Conservation (phyloP, 1,140 invertebrate species). For the Cydia strobilella region DNA sequence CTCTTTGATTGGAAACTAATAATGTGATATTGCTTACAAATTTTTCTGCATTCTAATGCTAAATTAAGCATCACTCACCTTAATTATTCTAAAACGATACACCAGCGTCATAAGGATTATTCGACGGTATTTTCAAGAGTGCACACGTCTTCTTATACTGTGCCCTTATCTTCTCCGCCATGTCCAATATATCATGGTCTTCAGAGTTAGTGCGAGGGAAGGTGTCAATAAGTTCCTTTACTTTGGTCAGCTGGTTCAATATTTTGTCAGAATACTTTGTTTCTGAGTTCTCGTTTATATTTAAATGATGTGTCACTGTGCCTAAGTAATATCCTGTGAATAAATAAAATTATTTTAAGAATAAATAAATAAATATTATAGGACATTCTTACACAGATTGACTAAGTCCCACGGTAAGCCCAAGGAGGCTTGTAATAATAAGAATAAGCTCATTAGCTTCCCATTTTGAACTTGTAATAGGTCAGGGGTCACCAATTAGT, state of each 20-base stretch:
- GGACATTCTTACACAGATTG: no score
- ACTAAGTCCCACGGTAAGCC: no score
- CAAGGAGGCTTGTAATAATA: no score
- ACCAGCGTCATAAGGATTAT: constrained; percentile 74
- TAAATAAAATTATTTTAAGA: no score
- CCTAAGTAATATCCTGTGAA: constrained; percentile 81
- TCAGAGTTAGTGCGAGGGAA: constrained; percentile 85
- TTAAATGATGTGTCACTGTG: constrained; percentile 68
- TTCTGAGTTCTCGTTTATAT: constrained; percentile 48
- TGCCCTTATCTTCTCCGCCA: constrained; percentile 82
- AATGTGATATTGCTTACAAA: no score
- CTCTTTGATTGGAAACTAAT: no score
- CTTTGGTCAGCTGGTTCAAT: constrained; percentile 77
- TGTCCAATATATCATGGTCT: constrained; percentile 82
- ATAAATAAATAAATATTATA: no score
- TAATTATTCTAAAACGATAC: constrained; percentile 61
- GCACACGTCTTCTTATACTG: constrained; percentile 86
- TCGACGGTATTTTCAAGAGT: constrained; percentile 81
- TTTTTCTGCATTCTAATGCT: no score
- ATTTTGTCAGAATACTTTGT: constrained; percentile 76
- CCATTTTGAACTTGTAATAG: no score
- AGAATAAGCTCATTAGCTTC: no score
- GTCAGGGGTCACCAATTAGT: no score
- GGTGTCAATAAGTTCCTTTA: constrained; percentile 81
- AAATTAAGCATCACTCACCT: neutral